Conservation (phyloP, 1,140 invertebrate species). For the Ceratitis capitata region DNA sequence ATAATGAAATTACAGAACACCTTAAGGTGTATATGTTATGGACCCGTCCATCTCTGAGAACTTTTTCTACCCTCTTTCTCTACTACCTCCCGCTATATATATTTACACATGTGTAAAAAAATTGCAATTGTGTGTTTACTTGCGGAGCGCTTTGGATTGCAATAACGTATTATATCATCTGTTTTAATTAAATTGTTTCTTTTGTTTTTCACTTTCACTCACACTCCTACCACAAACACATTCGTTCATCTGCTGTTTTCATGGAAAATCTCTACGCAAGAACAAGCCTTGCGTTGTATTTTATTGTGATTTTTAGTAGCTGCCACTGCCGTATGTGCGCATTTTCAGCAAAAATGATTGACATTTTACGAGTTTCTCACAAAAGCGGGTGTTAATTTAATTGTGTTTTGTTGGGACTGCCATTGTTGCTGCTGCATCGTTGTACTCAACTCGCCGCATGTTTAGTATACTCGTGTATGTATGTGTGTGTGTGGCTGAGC, state of each 20-base stretch:
- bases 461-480: too few relatives aligned
- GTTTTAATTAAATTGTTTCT: not conserved
- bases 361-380: not conserved
- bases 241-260: not conserved
- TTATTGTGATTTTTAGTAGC: slow-evolving; percentile 1
- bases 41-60: too few relatives aligned
- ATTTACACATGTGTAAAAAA: too few relatives aligned
- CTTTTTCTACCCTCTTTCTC: too few relatives aligned
- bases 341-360: not conserved
- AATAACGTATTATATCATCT: too few relatives aligned
- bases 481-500: not conserved
- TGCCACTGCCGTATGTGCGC: not conserved
- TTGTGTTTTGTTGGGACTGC: too few relatives aligned
- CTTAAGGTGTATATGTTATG: too few relatives aligned
- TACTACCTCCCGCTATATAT: too few relatives aligned
- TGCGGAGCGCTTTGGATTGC: too few relatives aligned
- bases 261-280: not conserved
- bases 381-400: not conserved
- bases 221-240: too few relatives aligned
- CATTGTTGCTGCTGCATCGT: not conserved
- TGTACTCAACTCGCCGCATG: not conserved
- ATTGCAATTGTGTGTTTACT: too few relatives aligned
- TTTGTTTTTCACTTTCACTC: not conserved
- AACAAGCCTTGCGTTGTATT: not conserved
- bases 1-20: too few relatives aligned